phyloP scores from a whole-genome alignment of 2,888 invertebrate genomes.

The Acleris literana region DNA sequence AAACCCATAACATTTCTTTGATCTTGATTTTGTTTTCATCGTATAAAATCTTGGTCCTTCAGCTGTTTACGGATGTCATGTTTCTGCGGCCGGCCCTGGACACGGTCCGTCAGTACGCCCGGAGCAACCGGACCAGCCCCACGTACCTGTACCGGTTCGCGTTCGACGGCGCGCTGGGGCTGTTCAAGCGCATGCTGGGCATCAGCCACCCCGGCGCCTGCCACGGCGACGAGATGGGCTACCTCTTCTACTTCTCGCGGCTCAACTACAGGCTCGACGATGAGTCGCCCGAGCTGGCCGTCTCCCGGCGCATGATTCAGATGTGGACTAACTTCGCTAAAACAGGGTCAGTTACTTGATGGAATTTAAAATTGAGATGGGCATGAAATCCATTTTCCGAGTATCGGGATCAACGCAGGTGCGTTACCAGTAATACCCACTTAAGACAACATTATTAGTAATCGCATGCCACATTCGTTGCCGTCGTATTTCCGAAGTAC shows the following conservation, averaged over 20 bases:
- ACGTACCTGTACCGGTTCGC: slow-evolving; percentile 85
- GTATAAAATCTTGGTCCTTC: slow-evolving; percentile 20
- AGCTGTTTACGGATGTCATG: slow-evolving; percentile 86
- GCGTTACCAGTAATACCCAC: no score
- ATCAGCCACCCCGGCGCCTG: slow-evolving; percentile 84
- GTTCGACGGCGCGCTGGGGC: slow-evolving; percentile 85
- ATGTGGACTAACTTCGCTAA: slow-evolving; percentile 87
- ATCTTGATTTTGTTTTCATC: background rate
- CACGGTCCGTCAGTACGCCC: slow-evolving; percentile 73
- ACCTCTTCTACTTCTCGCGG: slow-evolving; percentile 85
- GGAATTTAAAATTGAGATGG: background rate
- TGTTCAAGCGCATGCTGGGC: slow-evolving; percentile 85
- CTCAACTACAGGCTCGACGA: slow-evolving; percentile 85
- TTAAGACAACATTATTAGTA: no score
- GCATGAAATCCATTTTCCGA: no score
- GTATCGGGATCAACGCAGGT: no score
- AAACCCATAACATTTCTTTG: no score
- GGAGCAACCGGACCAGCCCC: slow-evolving; percentile 74
- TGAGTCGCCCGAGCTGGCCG: slow-evolving; percentile 81
- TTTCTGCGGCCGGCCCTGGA: slow-evolving; percentile 83
- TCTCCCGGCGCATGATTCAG: slow-evolving; percentile 84
- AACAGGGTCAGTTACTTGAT: slow-evolving; percentile 75
- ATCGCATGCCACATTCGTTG: no score
- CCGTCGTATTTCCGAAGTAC: no score
- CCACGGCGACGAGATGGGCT: slow-evolving; percentile 86